Conservation (phyloP, 1,140 invertebrate genomes). For the Reticulitermes speratus region DNA sequence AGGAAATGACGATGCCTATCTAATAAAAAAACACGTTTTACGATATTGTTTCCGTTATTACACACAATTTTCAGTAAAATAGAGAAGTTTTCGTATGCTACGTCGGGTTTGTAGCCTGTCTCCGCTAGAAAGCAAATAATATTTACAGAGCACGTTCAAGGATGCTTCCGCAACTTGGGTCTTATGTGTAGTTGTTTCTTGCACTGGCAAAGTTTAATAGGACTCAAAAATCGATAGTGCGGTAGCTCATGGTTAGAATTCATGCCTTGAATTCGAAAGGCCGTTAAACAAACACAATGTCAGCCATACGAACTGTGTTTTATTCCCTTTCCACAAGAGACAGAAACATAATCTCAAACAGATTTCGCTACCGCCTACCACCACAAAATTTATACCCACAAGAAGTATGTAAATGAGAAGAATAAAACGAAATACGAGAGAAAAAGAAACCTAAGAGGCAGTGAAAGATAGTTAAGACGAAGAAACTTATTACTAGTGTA, state of each 20-base stretch:
- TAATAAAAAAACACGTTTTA: not conserved
- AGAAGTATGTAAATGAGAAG: too few relatives aligned
- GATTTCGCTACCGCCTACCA: too few relatives aligned
- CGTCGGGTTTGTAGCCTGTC: not conserved
- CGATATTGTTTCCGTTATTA: not conserved
- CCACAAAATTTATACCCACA: too few relatives aligned
- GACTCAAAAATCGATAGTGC: not conserved
- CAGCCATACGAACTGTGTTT: too few relatives aligned
- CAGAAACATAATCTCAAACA: too few relatives aligned
- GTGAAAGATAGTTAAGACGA: too few relatives aligned
- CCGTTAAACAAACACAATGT: not conserved
- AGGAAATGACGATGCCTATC: not conserved
- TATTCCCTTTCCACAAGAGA: too few relatives aligned
- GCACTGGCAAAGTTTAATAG: not conserved
- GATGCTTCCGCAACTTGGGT: not conserved
- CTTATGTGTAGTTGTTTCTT: not conserved
- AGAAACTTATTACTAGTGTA: too few relatives aligned
- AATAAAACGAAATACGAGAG: too few relatives aligned
- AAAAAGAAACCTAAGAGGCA: too few relatives aligned
- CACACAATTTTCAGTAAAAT: not conserved
- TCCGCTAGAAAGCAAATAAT: not conserved
- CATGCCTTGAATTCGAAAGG: not conserved
- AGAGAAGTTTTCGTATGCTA: not conserved
- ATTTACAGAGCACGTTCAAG: not conserved
- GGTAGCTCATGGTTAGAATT: conserved; percentile 1